phyloP scores from a whole-genome alignment of 2,888 invertebrate genomes.

The Sphaerophoria taeniata region DNA sequence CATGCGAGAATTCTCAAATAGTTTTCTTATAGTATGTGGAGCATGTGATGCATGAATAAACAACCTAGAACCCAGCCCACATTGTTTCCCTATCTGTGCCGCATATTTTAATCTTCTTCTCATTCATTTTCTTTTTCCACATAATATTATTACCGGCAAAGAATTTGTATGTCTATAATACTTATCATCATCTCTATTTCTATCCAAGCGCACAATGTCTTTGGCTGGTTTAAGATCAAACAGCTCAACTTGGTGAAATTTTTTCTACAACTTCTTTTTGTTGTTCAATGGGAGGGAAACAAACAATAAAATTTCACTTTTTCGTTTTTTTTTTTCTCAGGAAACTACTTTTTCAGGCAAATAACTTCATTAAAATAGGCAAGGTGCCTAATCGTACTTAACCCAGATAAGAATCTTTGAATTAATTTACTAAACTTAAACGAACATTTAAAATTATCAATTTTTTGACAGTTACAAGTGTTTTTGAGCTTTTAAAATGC shows the following conservation, averaged over 20 bases:
- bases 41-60: constrained; percentile 5
- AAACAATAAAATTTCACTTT: constrained; percentile 54
- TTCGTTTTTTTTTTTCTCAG: constrained; percentile 40
- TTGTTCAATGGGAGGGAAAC: constrained; percentile 39
- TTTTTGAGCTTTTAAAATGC: constrained; percentile 21
- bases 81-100: constrained; percentile 39
- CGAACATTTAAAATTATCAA: constrained; percentile 6
- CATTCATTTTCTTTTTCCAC: constrained; percentile 29
- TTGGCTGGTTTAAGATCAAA: constrained; percentile 41
- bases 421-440: constrained; percentile 13
- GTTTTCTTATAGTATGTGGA: constrained; percentile 4
- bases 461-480: background rate
- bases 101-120: constrained; percentile 35
- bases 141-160: constrained; percentile 24
- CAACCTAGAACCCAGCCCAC: constrained; percentile 5
- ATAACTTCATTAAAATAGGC: background rate
- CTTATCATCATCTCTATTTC: constrained; percentile 36
- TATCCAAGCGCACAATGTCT: constrained; percentile 38
- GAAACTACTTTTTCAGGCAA: background rate
- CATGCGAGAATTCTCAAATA: background rate
- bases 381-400: background rate
- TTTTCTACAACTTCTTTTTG: constrained; percentile 13
- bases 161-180: background rate
- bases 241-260: constrained; percentile 45
- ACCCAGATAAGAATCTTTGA: constrained; percentile 12